phyloP scores from a whole-genome alignment of 2,888 invertebrate genomes.

The Watsonalla cultraria region DNA sequence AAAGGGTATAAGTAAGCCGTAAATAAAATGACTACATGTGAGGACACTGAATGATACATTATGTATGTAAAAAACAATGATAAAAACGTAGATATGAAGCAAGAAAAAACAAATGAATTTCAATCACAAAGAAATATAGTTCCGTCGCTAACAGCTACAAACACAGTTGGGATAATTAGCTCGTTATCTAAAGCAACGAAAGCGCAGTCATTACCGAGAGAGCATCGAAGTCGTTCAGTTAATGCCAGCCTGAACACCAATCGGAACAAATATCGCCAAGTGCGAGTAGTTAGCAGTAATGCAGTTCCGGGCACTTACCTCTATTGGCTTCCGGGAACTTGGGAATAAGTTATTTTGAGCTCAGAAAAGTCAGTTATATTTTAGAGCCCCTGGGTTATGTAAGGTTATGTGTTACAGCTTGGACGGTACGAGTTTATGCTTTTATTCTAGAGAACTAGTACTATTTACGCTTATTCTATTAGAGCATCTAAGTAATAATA shows the following conservation, averaged over 20 bases:
- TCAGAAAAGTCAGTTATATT: conserved; percentile 8
- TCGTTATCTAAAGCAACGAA: conserved; percentile 11
- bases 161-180: conserved; percentile 3
- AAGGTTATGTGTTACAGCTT: too few species aligned
- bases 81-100: too few species aligned
- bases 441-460: too few species aligned
- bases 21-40: too few species aligned
- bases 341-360: conserved; percentile 11
- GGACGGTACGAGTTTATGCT: too few species aligned
- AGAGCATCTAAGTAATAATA: too few species aligned
- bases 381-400: too few species aligned
- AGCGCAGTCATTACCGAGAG: conserved; percentile 24
- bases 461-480: too few species aligned
- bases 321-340: conserved; percentile 23
- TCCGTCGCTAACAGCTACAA: background rate
- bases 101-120: background rate
- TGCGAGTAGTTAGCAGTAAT: conserved; percentile 50
- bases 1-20: too few species aligned
- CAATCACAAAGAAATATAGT: background rate
- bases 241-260: conserved; percentile 37
- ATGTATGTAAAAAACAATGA: too few species aligned
- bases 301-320: conserved; percentile 44
- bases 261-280: conserved; percentile 55
- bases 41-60: too few species aligned
- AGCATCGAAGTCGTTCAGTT: conserved; percentile 17